Base-by-base conservation (phyloP, 2,888 invertebrate species). In the Sclerodermus sp. region DNA sequence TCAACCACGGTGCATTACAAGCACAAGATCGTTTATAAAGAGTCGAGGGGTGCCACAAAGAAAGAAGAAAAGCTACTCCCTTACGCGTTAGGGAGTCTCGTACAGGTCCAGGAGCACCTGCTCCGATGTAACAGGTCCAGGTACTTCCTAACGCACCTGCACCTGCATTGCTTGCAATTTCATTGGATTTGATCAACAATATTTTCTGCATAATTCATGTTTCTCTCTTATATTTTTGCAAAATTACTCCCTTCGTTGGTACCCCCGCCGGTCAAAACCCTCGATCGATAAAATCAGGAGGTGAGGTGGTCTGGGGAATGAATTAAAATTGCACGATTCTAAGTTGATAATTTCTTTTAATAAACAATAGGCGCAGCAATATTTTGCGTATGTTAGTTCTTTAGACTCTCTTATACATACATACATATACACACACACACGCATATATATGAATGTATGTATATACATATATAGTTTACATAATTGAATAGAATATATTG, bases 361-460 rank as follows among this genome's bases (percentile, higher is more conserved):
- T 75, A 70, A 75, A 75, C 73, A 74, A 71, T 73, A 70, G 41
- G 68, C 64, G 62, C 64, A 60, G 60, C 66, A 67, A n/a, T n/a
- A n/a, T n/a, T 70, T 70, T 63, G 68, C 63, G 65, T 65, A 68
- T 62, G 71, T 76, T 76, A 73, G 71, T 77, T 70, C 62, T 71
- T 71, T 74, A 73, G 66, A 74, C 71, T 77, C 73, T 76, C 71
- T 73, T 75, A 77, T 50, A 64, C 56, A 67, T 62, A 30, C n/a
- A n/a, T n/a, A n/a, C n/a, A n/a, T n/a, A n/a, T n/a, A n/a, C n/a
- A n/a, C n/a, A n/a, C n/a, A n/a, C n/a, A n/a, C n/a, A n/a, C n/a
- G n/a, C n/a, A n/a, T n/a, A n/a, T n/a, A n/a, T n/a, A n/a, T n/a
- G n/a, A n/a, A n/a, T n/a, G n/a, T n/a, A n/a, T n/a, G n/a, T n/a